A percentile compares a stretch with the other conserved stretches of the same genome.
phyloP scores from a whole-genome alignment of 1,140 invertebrate genomes.

The Heliconius eleuchia region DNA sequence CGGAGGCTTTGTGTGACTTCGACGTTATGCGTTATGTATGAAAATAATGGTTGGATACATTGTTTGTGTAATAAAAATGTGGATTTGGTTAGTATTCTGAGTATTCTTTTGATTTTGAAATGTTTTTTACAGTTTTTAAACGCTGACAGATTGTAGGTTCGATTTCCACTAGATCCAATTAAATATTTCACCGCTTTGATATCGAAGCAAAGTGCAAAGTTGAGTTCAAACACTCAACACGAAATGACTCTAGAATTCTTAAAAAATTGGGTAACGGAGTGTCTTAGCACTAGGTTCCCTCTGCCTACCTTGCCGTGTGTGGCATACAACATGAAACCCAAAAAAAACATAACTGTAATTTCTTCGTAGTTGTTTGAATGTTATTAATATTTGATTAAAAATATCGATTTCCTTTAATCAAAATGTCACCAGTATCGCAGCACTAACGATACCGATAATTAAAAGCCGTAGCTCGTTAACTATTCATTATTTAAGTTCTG shows the following conservation, averaged over 20 bases:
- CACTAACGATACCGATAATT: conserved; percentile 42
- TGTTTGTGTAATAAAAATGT: background rate
- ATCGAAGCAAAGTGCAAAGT: too few species aligned
- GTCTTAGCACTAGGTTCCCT: too few species aligned
- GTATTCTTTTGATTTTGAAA: background rate
- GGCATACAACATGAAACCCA: too few species aligned
- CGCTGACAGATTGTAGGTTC: too few species aligned
- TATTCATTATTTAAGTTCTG: conserved; percentile 30
- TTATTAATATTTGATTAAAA: background rate
- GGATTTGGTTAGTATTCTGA: background rate
- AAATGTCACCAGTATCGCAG: conserved; percentile 3
- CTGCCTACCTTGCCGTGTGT: too few species aligned
- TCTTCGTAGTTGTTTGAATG: too few species aligned
- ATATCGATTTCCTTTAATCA: conserved; percentile 8
- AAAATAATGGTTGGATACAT: background rate
- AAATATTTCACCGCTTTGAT: too few species aligned
- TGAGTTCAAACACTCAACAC: too few species aligned
- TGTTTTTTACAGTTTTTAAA: background rate
- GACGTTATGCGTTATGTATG: conserved; percentile 19
- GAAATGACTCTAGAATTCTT: too few species aligned
- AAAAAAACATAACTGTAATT: too few species aligned
- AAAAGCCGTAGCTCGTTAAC: conserved; percentile 30
- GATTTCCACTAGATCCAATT: too few species aligned
- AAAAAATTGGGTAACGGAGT: too few species aligned
- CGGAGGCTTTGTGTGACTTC: conserved; percentile 26